phyloP scores from a whole-genome alignment of 1,140 invertebrate species.

The Yoshiicerus persimilis region DNA sequence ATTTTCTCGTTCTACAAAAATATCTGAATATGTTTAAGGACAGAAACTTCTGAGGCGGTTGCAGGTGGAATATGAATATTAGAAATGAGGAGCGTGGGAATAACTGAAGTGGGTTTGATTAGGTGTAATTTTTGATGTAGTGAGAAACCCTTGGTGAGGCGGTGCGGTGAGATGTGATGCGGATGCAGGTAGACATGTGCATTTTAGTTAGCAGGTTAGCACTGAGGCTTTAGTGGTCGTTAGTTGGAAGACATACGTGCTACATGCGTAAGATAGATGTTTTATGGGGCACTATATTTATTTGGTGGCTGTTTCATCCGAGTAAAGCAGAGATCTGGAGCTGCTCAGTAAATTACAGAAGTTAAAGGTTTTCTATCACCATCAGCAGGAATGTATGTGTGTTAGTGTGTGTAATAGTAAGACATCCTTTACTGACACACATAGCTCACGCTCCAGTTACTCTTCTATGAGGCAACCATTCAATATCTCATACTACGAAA shows the following conservation, averaged over 20 bases:
- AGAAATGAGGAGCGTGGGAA: not conserved
- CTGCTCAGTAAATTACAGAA: not conserved
- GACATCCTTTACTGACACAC: not conserved
- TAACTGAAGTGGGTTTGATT: not conserved
- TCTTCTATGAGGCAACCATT: not conserved
- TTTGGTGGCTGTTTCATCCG: not conserved
- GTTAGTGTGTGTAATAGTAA: not conserved
- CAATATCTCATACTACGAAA: not conserved
- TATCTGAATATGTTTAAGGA: not conserved
- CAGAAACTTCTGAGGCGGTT: too few relatives aligned
- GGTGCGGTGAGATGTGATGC: not conserved
- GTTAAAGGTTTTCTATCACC: not conserved
- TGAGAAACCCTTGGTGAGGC: not conserved
- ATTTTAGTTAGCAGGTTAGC: not conserved
- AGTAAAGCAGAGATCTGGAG: not conserved
- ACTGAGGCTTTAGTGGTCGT: not conserved
- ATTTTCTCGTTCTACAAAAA: not conserved
- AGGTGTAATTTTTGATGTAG: not conserved
- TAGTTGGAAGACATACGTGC: not conserved
- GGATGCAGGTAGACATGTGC: not conserved
- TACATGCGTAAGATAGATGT: not conserved
- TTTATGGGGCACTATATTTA: not conserved
- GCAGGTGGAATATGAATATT: not conserved
- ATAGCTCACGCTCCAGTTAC: not conserved
- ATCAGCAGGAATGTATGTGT: not conserved